Percentiles rank a stretch among this genome's conserved stretches.
Evolutionary conservation across 2,888 invertebrate species (phyloP).

Genomic region (Harpalus rubripes): DNA sequence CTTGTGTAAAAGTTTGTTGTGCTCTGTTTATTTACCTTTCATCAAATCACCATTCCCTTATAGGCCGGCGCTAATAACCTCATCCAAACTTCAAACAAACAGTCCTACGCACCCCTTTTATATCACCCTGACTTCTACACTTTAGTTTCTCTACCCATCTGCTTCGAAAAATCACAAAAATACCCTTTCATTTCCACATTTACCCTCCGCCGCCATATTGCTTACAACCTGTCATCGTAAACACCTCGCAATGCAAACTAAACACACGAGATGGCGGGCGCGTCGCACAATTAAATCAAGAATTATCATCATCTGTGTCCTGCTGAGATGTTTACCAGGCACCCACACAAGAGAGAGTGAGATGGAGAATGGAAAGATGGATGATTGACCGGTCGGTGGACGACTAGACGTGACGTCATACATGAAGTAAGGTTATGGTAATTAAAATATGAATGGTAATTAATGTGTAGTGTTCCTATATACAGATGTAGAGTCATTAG

Average conservation of each 20-base stretch:
- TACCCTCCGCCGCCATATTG: neutral
- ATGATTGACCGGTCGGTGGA: constrained; percentile 28
- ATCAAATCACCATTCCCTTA: constrained; percentile 44
- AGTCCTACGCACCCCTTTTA: constrained; percentile 55
- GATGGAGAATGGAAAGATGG: constrained; percentile 20
- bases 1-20: constrained; percentile 9
- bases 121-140: constrained; percentile 45
- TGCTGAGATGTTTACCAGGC: constrained; percentile 11
- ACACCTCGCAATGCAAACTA: neutral
- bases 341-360: constrained; percentile 22
- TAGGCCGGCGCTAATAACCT: constrained; percentile 52
- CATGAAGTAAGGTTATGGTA: constrained; percentile 33
- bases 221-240: neutral
- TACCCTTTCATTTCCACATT: neutral
- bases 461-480: neutral
- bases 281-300: constrained; percentile 44
- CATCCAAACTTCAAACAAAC: constrained; percentile 36
- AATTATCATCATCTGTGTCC: constrained; percentile 39
- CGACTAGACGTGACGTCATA: constrained; percentile 39
- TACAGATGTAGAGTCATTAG: neutral
- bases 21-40: constrained; percentile 11
- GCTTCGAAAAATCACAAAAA: constrained; percentile 36
- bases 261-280: constrained; percentile 14
- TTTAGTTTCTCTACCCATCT: constrained; percentile 22
- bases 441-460: constrained; percentile 35